A percentile compares a stretch with the other conserved stretches of the same genome.
These are phyloP conservation scores for Lasioglossum lativentre DNA, from an alignment of 2,888 invertebrate genomes.

Conservation along the genomic window DNA sequence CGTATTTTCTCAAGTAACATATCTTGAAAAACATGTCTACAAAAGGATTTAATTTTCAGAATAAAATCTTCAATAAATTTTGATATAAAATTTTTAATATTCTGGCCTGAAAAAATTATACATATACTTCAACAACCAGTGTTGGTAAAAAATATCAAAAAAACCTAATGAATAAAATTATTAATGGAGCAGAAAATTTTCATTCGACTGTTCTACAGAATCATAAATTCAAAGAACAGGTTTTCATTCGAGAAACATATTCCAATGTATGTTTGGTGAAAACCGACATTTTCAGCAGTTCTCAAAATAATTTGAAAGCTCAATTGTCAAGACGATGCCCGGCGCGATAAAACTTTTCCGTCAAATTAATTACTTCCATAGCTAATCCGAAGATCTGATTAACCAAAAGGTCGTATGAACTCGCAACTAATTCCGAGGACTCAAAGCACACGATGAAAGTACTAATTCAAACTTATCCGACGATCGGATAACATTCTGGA, in stretches of 20 bases:
- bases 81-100: too few species aligned
- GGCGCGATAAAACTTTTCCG: background rate
- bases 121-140: too few species aligned
- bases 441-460: slow-evolving; percentile 39
- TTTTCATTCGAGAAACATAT: background rate
- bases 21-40: background rate
- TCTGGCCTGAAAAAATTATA: too few species aligned
- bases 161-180: background rate
- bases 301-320: background rate
- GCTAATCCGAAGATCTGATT: slow-evolving; percentile 38
- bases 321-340: background rate
- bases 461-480: slow-evolving; percentile 58
- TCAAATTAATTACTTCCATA: slow-evolving; percentile 40
- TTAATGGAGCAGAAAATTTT: background rate
- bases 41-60: background rate
- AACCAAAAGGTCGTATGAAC: slow-evolving; percentile 20
- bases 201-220: background rate
- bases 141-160: too few species aligned
- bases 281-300: background rate
- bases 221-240: background rate
- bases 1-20: background rate
- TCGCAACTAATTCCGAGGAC: slow-evolving; percentile 35
- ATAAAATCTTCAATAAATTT: background rate
- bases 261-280: background rate
- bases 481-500: slow-evolving; percentile 50